These are phyloP conservation scores for Xenopus petersii DNA, from an alignment of 2,797 vertebrate species.

Conservation along the genomic window DNA sequence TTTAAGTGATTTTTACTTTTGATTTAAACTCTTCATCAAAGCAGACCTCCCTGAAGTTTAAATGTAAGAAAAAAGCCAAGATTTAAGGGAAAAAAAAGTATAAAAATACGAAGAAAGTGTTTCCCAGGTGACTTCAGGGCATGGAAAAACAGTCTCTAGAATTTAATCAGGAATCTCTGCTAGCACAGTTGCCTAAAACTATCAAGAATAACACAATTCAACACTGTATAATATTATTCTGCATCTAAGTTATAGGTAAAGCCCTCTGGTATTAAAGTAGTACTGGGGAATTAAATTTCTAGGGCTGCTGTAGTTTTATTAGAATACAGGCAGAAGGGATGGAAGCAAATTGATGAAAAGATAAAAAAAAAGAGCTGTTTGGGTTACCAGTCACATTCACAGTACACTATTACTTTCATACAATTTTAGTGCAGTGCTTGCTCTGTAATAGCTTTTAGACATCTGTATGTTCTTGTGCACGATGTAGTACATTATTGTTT, in stretches of 20 bases:
- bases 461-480: slow-evolving; percentile 54
- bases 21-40: neutral
- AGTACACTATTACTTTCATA: slow-evolving; percentile 57
- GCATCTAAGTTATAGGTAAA: slow-evolving; percentile 51
- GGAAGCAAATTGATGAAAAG: slow-evolving; percentile 54
- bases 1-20: neutral
- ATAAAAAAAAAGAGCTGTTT: slow-evolving; percentile 51
- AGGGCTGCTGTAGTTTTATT: slow-evolving; percentile 51
- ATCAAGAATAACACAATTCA: slow-evolving; percentile 34
- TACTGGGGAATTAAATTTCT: slow-evolving; percentile 59
- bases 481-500: slow-evolving; percentile 65
- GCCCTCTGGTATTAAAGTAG: slow-evolving; percentile 44
- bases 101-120: neutral
- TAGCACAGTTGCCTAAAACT: neutral
- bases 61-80: neutral
- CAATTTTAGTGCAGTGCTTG: slow-evolving; percentile 55
- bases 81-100: neutral
- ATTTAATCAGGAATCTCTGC: slow-evolving; percentile 7
- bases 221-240: slow-evolving; percentile 47
- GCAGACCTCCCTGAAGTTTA: neutral
- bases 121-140: neutral
- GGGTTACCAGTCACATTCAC: slow-evolving; percentile 51
- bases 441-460: slow-evolving; percentile 66
- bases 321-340: slow-evolving; percentile 42
- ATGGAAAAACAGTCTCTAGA: neutral